These are phyloP conservation scores for Gymnopithys bicolor DNA, from an alignment of 2,797 vertebrate species.

Conservation along the genomic window DNA sequence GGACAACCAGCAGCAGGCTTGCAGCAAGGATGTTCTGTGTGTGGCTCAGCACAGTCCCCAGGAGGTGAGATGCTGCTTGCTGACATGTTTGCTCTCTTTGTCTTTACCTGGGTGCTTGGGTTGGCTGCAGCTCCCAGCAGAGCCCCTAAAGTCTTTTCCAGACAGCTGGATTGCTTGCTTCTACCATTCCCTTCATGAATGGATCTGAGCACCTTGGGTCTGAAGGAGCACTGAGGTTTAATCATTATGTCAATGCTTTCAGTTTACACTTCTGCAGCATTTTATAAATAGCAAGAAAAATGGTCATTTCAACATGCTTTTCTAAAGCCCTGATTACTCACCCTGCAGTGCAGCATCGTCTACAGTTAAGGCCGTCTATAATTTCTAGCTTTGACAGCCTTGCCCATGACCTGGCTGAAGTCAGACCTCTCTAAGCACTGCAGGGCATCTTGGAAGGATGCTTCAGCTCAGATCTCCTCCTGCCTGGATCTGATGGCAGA, in stretches of 20 bases:
- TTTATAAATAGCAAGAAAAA: conserved; percentile 1
- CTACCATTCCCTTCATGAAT: background rate
- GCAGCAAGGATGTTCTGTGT: background rate
- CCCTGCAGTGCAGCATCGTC: background rate
- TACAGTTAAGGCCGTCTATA: background rate
- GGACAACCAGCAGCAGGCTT: background rate
- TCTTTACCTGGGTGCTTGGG: background rate
- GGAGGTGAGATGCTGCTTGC: background rate
- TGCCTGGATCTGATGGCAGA: background rate
- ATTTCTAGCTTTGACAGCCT: background rate
- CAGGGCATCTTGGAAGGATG: background rate
- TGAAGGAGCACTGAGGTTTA: background rate
- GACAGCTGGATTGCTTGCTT: background rate
- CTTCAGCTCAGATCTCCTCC: background rate
- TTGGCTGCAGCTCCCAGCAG: background rate
- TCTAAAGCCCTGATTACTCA: background rate
- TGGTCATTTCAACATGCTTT: rapidly evolving
- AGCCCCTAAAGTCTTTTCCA: background rate
- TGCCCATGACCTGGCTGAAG: background rate
- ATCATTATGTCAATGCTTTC: background rate
- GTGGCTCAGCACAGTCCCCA: background rate
- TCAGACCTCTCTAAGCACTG: background rate
- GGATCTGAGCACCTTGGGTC: background rate
- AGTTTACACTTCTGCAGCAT: background rate
- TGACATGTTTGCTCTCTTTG: rapidly evolving